phyloP scores from a whole-genome alignment of 2,797 vertebrate species.

The Sparidentex hasta region DNA sequence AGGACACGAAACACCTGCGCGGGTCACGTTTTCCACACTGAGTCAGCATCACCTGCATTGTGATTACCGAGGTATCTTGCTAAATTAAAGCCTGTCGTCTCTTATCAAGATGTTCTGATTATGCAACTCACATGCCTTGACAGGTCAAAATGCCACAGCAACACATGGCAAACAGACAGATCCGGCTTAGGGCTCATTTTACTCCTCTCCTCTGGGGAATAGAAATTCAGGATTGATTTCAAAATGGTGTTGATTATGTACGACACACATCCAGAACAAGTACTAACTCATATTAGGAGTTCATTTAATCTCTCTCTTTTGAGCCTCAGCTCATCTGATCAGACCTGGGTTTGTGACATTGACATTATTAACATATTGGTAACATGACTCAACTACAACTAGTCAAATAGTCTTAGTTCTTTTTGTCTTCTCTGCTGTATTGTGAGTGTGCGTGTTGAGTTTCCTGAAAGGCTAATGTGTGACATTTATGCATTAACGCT shows the following conservation, averaged over 20 bases:
- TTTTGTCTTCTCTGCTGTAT: no score
- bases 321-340: neutral
- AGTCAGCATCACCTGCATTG: neutral
- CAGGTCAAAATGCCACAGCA: slow-evolving; percentile 28
- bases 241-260: neutral
- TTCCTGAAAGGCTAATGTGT: no score
- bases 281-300: neutral
- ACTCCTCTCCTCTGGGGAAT: slow-evolving; percentile 1
- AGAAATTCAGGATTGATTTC: slow-evolving; percentile 7
- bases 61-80: neutral
- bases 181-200: slow-evolving; percentile 1
- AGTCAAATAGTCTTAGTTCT: no score
- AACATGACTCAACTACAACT: no score
- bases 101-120: slow-evolving; percentile 27
- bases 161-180: slow-evolving; percentile 10
- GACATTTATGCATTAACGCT: no score
- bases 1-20: neutral
- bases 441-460: no score
- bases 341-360: neutral
- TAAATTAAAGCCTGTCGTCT: slow-evolving; percentile 14
- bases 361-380: no score
- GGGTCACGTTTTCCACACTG: neutral
- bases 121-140: slow-evolving; percentile 18
- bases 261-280: slow-evolving; percentile 39
- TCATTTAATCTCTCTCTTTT: neutral